These are phyloP conservation scores for Hipposideros armiger DNA, from an alignment of 2,113 vertebrate species.

Conservation along the genomic window DNA sequence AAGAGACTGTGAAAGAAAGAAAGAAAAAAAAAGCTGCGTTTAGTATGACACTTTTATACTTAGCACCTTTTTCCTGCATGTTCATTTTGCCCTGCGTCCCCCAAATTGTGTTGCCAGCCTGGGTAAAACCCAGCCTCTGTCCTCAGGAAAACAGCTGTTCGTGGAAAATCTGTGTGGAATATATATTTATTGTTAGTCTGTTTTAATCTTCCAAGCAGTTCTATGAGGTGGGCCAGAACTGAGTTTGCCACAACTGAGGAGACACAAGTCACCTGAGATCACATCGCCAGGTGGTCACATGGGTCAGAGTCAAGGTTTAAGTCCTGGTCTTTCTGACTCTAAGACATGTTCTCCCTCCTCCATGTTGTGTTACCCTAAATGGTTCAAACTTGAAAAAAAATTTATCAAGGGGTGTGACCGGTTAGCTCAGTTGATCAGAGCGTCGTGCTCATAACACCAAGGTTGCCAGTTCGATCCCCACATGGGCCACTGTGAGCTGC, in stretches of 20 bases:
- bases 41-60: not conserved
- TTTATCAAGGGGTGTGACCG: too few species aligned
- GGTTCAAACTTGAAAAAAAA: not conserved
- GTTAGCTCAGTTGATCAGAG: too few species aligned
- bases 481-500: too few species aligned
- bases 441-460: too few species aligned
- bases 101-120: not conserved
- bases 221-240: not conserved
- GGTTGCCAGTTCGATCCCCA: too few species aligned
- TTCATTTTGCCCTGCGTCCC: not conserved
- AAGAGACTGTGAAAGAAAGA: not conserved
- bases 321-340: conserved; percentile 79
- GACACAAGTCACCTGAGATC: not conserved
- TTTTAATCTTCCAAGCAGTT: not conserved
- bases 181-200: not conserved
- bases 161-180: not conserved
- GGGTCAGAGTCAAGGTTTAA: conserved; percentile 51
- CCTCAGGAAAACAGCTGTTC: not conserved
- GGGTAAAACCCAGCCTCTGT: not conserved
- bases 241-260: not conserved
- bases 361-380: not conserved
- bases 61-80: not conserved
- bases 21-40: not conserved
- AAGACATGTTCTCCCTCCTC: conserved; percentile 42
- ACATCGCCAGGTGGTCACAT: not conserved